These are phyloP conservation scores for Engystomops pustulosus DNA, from an alignment of 2,113 vertebrate species.

Conservation along the genomic window DNA sequence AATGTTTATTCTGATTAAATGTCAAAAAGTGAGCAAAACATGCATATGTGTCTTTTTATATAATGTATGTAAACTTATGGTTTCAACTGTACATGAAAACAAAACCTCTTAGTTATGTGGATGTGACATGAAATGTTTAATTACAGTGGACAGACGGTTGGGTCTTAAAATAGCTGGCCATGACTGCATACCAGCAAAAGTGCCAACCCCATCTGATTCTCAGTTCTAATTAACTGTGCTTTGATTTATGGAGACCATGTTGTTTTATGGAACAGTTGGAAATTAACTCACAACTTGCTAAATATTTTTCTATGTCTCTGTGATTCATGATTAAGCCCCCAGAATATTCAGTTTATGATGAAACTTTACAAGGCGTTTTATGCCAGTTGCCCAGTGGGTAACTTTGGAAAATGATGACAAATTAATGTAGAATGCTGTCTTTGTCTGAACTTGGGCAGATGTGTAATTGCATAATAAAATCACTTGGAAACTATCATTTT, in stretches of 20 bases:
- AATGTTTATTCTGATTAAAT: too few relatives aligned
- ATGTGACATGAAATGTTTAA: neutral
- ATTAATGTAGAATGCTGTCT: constrained; percentile 9
- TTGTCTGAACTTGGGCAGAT: constrained; percentile 32
- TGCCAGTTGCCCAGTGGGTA: constrained; percentile 9
- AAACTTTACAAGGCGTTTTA: constrained; percentile 54
- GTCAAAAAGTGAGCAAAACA: too few relatives aligned
- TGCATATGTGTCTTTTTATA: too few relatives aligned
- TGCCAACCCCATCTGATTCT: constrained; percentile 8
- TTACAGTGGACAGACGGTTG: neutral
- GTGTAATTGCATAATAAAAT: constrained; percentile 24
- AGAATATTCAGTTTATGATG: constrained; percentile 48
- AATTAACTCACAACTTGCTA: constrained; percentile 2
- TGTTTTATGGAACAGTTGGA: neutral
- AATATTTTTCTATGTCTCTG: constrained; percentile 6
- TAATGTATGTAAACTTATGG: too few relatives aligned
- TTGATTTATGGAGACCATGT: neutral
- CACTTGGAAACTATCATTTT: constrained; percentile 21
- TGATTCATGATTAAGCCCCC: constrained; percentile 37
- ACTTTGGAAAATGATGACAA: constrained; percentile 34
- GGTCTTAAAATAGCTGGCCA: neutral
- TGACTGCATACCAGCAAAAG: neutral
- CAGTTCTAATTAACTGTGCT: constrained; percentile 3
- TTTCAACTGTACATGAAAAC: neutral
- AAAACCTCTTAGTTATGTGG: neutral